Conservation (phyloP, 1,140 invertebrate genomes). For the Zaprionus taronus region DNA sequence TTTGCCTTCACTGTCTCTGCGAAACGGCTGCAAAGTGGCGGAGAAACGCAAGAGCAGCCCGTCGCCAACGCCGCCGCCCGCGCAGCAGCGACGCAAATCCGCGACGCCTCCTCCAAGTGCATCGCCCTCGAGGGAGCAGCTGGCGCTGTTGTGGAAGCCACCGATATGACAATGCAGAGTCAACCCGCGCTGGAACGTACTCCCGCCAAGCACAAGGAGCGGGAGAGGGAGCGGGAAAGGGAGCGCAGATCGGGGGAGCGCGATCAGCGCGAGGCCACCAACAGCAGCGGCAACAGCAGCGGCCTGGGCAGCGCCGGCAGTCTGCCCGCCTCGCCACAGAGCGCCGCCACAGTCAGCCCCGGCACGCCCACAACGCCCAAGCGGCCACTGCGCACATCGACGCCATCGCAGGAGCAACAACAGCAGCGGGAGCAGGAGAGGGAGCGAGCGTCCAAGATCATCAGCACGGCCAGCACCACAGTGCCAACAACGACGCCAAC, state of each 20-base stretch:
- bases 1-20: slow-evolving; percentile 18
- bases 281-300: slow-evolving; percentile 60
- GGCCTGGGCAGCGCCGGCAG: slow-evolving; percentile 66
- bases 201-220: slow-evolving; percentile 50
- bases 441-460: slow-evolving; percentile 30
- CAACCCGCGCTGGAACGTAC: slow-evolving; percentile 53
- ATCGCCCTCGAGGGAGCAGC: slow-evolving; percentile 10
- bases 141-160: slow-evolving; percentile 10
- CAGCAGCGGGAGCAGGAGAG: slow-evolving; percentile 22
- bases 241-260: slow-evolving; percentile 17
- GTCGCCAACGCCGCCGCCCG: slow-evolving; percentile 62
- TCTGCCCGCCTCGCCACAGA: slow-evolving; percentile 72
- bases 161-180: slow-evolving; percentile 62
- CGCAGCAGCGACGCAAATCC: slow-evolving; percentile 70
- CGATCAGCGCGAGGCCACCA: slow-evolving; percentile 26
- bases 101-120: slow-evolving; percentile 22
- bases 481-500: slow-evolving; percentile 68
- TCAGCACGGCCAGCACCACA: slow-evolving; percentile 71
- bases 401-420: slow-evolving; percentile 57
- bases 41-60: slow-evolving; percentile 81
- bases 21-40: slow-evolving; percentile 78
- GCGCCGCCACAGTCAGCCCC: slow-evolving; percentile 58
- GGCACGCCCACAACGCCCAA: slow-evolving; percentile 63
- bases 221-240: slow-evolving; percentile 42
- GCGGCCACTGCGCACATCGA: slow-evolving; percentile 69